Base-by-base conservation (phyloP, 1,140 invertebrate genomes). In the Magallana angulata region DNA sequence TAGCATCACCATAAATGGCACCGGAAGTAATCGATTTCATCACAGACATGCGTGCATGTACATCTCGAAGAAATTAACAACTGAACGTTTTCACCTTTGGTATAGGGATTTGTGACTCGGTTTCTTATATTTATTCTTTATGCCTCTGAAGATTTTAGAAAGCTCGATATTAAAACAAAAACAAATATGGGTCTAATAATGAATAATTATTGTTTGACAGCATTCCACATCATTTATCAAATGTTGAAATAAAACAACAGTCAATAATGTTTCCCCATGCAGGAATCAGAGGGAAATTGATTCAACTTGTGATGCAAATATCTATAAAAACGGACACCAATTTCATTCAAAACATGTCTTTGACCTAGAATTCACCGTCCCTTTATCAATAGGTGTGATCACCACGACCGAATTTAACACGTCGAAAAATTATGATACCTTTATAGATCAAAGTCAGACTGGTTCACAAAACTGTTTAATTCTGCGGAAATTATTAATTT, bases 1-100 rank as follows among this genome's bases (percentile, higher is more conserved):
- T 76, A 12, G 24, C 68, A 76, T 12, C 68, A 76, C 24, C 7
- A 12, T 76, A 9, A 30, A 76, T 24, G 24, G 68, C 18, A 76
- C 68, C 68, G 68, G 68, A 76, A 48, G 68, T 76, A 76, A 76
- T 76, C 9, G 36, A 76, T 30, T 8, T 76, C 24, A 76, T 76
- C 68, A 76, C 24, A 76, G 68, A 36, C 68, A 76, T 76, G 68
- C 68, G 68, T 76, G 12, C 68, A 76, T 12, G 24, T 71, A 48
- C 36, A 48, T 48, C 36, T 48, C 36, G 36, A 48, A 48, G 36
- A 48, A 48, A 48, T 4, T 5, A 48, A 48, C 36, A 48, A 48
- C 5, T 48, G 36, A 48, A 48, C 36, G 36, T 48, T 48, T 48
- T 48, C 36, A 48, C 36, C 36, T 48, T 48, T 48, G 2, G 36